Percentiles rank a stretch among this genome's conserved stretches.
phyloP scores from a whole-genome alignment of 1,140 invertebrate genomes.

The Aphelinus atriplicis region DNA sequence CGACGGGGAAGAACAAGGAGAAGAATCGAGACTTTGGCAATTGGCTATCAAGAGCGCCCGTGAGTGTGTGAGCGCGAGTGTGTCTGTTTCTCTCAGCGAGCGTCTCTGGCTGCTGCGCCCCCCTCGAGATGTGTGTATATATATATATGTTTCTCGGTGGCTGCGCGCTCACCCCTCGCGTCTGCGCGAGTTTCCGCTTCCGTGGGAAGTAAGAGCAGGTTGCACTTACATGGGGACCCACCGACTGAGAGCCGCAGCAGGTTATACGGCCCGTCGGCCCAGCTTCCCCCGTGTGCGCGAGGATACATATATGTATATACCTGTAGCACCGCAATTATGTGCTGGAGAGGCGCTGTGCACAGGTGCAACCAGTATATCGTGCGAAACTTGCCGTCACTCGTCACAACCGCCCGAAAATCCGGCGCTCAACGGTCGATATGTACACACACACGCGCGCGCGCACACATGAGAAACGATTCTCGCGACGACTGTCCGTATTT shows the following conservation, averaged over 20 bases:
- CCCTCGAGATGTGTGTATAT: too few relatives aligned
- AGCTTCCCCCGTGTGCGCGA: neutral
- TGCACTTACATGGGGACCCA: conserved; percentile 39
- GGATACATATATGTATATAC: neutral
- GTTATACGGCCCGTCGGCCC: too few relatives aligned
- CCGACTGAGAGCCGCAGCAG: too few relatives aligned
- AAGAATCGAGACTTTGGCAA: neutral
- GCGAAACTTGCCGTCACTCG: conserved; percentile 40
- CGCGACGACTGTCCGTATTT: too few relatives aligned
- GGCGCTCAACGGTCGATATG: neutral
- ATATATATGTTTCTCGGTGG: too few relatives aligned
- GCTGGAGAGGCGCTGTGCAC: neutral
- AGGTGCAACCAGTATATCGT: conserved; percentile 28
- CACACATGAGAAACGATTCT: neutral
- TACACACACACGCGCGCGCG: conserved; percentile 12
- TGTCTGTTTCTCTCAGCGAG: neutral
- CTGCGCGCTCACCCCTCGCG: neutral
- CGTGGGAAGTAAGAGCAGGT: conserved; percentile 55
- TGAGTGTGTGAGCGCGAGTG: too few relatives aligned
- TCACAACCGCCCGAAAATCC: neutral
- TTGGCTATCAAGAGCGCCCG: too few relatives aligned
- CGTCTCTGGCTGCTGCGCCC: neutral
- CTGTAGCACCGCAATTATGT: too few relatives aligned
- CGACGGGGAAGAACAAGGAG: conserved; percentile 1
- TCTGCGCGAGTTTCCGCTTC: conserved; percentile 45